phyloP scores from a whole-genome alignment of 2,113 vertebrate species.

The Shinisaurus crocodilurus region DNA sequence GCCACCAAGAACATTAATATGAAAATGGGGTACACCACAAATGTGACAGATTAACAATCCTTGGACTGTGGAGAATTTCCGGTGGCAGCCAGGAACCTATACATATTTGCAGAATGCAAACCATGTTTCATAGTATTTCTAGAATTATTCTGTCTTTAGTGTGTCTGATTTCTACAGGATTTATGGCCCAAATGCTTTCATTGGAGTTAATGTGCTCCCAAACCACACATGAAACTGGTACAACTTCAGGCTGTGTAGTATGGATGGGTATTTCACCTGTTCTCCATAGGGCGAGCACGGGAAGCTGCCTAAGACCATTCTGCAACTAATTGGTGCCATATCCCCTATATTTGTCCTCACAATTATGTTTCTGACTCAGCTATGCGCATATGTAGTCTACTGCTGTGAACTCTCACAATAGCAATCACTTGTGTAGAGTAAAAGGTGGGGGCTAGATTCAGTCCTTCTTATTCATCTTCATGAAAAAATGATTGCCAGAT shows the following conservation, averaged over 20 bases:
- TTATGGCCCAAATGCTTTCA: not conserved
- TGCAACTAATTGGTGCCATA: not conserved
- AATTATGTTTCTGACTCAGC: not conserved
- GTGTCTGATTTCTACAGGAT: not conserved
- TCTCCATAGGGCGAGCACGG: not conserved
- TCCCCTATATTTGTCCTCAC: not conserved
- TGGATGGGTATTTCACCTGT: too few relatives aligned
- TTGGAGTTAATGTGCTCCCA: not conserved
- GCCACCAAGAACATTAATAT: not conserved
- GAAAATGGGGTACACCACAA: not conserved
- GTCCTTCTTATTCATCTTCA: too few relatives aligned
- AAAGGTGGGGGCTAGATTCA: too few relatives aligned
- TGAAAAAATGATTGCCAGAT: too few relatives aligned
- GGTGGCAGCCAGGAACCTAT: not conserved
- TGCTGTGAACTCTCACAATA: too few relatives aligned
- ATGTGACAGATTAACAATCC: not conserved
- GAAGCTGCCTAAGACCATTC: not conserved
- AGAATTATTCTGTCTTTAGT: not conserved
- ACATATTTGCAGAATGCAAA: not conserved
- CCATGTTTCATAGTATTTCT: not conserved
- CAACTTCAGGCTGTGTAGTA: too few relatives aligned
- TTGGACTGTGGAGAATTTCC: not conserved
- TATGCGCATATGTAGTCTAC: not conserved
- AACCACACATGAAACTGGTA: not conserved
- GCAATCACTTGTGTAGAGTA: too few relatives aligned